Base-by-base conservation (phyloP, 2,888 invertebrate species). In the Euzophera pinguis region DNA sequence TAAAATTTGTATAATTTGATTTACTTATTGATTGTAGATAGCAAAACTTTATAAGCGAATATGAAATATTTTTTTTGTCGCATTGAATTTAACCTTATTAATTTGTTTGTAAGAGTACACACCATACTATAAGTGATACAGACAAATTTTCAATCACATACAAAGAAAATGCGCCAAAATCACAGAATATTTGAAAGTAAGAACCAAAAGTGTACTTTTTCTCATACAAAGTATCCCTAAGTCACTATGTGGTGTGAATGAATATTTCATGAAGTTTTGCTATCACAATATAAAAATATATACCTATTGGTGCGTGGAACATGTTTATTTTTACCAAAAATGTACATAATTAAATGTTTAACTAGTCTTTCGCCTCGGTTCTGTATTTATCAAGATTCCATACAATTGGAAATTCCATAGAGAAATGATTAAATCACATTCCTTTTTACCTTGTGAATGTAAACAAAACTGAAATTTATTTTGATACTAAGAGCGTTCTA, bases 291-390 rank as follows among this genome's bases (percentile, higher is more conserved):
- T 55, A 12, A 42, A 55, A 57, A 52, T 37, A 42, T 49, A 38
- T 34, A 57, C 50, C n/a, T 16, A 54, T 54, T 57, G 63, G 63
- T 61, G 63, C 60, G 37, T 43, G 51, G 14, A 51, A 22, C 13
- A 63, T 62, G 63, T 61, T 52, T 55, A 56, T 65, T 75, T 78
- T 75, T 78, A 81, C 82, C 82, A 82, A 82, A 81, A 80, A 77
- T 81, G 77, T 82, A 81, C 69, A 81, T 81, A 81, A 67, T 73
- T 62, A 69, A 68, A 67, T 67, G 63, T 69, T 68, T 73, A 75
- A 64, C 78, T 81, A 81, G 81, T 80, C 73, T 58, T 43, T 54
- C 29, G 39, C 10, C 39, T 63, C 61, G 54, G 55, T 65, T 61
- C 53, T 56, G 56, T 56, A 55, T 58, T 58, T 57, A 57, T 61